Conservation (phyloP, 64 coral and sea anemone genomes). For the Stichodactyla helianthus region DNA sequence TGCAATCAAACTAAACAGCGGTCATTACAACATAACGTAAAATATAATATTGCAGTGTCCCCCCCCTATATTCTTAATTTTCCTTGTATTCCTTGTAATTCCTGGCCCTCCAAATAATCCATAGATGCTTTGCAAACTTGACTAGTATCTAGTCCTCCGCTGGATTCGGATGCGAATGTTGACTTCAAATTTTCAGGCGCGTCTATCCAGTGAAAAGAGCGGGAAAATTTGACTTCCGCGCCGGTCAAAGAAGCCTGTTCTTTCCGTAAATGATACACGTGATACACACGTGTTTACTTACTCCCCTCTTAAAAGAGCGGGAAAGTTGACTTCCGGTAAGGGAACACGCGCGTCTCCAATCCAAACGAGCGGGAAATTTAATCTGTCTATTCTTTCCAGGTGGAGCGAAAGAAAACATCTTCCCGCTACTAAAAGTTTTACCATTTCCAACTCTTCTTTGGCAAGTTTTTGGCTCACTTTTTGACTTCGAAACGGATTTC, state of each 20-base stretch:
- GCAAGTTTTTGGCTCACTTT: constrained; percentile 29
- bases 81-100: too few species aligned
- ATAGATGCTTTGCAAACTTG: too few species aligned
- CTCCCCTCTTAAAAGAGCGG: neutral
- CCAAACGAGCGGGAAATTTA: neutral
- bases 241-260: too few species aligned
- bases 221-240: neutral
- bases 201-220: neutral
- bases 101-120: too few species aligned
- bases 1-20: too few species aligned
- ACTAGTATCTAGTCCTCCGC: too few species aligned
- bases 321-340: neutral
- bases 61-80: too few species aligned
- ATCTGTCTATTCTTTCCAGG: neutral
- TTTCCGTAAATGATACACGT: neutral
- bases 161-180: too few species aligned
- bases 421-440: constrained; percentile 8
- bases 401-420: neutral
- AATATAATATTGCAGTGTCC: too few species aligned
- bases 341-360: neutral
- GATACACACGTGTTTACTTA: neutral
- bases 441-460: constrained; percentile 35
- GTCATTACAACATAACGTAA: too few species aligned
- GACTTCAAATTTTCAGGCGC: too few species aligned
- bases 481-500: neutral